Evolutionary conservation across 92 coral and sea anemone species (phyloP).

Genomic region (Porites lobata): DNA sequence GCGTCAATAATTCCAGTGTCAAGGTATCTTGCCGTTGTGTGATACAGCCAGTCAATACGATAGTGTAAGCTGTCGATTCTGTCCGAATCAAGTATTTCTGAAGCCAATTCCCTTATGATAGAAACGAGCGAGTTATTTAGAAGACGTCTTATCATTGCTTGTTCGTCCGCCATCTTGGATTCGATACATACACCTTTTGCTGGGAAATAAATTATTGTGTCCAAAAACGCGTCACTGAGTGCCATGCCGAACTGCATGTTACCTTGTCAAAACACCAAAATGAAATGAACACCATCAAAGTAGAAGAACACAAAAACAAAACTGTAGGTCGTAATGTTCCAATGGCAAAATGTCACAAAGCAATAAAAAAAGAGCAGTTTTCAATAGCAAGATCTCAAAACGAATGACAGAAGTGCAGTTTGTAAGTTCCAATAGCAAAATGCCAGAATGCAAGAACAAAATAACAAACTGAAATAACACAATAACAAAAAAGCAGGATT

Average conservation of each 20-base stretch:
- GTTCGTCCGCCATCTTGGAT: constrained; percentile 39
- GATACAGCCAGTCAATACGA: constrained; percentile 52
- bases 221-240: constrained; percentile 40
- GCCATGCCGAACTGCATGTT: constrained; percentile 47
- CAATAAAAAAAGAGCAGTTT: constrained; percentile 15
- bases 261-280: constrained; percentile 42
- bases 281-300: constrained; percentile 15
- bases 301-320: constrained; percentile 21
- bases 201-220: not conserved
- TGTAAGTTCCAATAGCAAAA: constrained; percentile 18
- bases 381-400: constrained; percentile 22
- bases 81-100: constrained; percentile 30
- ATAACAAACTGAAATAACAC: too few relatives aligned
- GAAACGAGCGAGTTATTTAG: constrained; percentile 33
- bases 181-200: constrained; percentile 24
- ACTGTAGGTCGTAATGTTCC: constrained; percentile 19
- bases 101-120: constrained; percentile 28
- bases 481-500: constrained; percentile 9
- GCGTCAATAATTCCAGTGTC: constrained; percentile 43
- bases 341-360: constrained; percentile 18
- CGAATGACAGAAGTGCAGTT: constrained; percentile 11
- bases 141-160: constrained; percentile 23
- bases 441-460: not conserved
- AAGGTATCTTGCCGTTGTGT: constrained; percentile 54
- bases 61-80: constrained; percentile 20